These are phyloP conservation scores for Blastobasis adustella DNA, from an alignment of 2,888 invertebrate species.

Conservation along the genomic window DNA sequence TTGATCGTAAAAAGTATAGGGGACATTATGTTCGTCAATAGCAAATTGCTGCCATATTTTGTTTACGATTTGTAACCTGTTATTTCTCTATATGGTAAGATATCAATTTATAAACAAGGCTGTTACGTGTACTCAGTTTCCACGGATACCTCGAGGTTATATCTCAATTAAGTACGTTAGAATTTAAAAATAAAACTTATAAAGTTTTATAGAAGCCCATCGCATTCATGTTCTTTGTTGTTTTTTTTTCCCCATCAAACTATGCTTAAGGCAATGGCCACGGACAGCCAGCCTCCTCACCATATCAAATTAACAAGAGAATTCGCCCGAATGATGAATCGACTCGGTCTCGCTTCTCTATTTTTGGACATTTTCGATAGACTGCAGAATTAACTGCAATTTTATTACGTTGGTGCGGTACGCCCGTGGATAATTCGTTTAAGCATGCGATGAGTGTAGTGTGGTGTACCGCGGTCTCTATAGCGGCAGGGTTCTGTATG, in stretches of 20 bases:
- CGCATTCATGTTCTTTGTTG: conserved; percentile 7
- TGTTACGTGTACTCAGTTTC: no score
- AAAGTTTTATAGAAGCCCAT: neutral
- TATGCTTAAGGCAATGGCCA: conserved; percentile 19
- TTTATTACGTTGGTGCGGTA: neutral
- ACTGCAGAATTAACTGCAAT: neutral
- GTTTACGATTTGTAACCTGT: no score
- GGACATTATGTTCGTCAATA: no score
- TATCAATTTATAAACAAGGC: no score
- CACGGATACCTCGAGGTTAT: no score
- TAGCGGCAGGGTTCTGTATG: no score
- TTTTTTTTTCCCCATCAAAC: conserved; percentile 34
- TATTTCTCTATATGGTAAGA: no score
- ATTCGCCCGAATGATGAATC: conserved; percentile 52
- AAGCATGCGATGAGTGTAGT: no score
- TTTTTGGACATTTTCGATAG: conserved; percentile 16
- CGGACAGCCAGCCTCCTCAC: conserved; percentile 37
- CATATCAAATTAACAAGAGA: conserved; percentile 65
- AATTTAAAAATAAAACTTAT: neutral
- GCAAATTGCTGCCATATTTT: no score
- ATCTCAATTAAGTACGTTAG: no score
- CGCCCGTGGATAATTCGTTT: no score
- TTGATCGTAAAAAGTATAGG: neutral
- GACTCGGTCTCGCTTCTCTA: conserved; percentile 38
- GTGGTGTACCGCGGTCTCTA: neutral